These are phyloP conservation scores for Dendroctonus ponderosae DNA, from an alignment of 1,140 invertebrate genomes.

Conservation along the genomic window DNA sequence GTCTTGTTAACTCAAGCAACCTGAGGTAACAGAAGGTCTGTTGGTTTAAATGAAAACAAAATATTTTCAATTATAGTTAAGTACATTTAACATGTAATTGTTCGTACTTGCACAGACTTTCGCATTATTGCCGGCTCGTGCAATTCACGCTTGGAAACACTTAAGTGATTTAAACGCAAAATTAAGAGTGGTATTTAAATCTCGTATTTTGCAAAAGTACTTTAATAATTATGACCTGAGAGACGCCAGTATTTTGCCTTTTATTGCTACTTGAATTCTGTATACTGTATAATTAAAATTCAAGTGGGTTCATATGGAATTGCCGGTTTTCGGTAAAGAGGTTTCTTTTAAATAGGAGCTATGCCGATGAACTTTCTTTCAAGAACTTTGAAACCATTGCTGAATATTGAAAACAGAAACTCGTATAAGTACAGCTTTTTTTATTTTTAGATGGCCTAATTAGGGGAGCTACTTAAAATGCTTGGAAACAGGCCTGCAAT, in stretches of 20 bases:
- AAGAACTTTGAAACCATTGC: no score
- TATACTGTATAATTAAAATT: constrained; percentile 12
- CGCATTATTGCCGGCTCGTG: background rate
- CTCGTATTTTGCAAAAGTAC: background rate
- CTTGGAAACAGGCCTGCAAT: no score
- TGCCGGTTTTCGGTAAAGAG: background rate
- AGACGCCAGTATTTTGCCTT: constrained; percentile 9
- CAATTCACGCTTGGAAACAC: background rate
- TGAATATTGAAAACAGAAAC: no score
- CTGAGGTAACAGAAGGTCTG: no score
- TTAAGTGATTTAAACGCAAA: constrained; percentile 3
- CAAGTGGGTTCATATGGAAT: constrained; percentile 7
- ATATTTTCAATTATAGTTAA: no score
- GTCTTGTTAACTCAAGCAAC: no score
- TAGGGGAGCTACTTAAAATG: no score
- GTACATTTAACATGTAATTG: no score
- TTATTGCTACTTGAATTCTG: constrained; percentile 2
- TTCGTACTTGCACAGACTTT: background rate
- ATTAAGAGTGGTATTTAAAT: constrained; percentile 8
- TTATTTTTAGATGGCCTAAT: no score
- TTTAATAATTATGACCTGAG: background rate
- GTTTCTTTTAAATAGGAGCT: background rate
- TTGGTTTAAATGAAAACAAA: no score
- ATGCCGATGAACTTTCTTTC: background rate
- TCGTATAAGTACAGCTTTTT: no score